Evolutionary conservation across 2,113 vertebrate species (phyloP).

Genomic region (Fulmarus glacialis): DNA sequence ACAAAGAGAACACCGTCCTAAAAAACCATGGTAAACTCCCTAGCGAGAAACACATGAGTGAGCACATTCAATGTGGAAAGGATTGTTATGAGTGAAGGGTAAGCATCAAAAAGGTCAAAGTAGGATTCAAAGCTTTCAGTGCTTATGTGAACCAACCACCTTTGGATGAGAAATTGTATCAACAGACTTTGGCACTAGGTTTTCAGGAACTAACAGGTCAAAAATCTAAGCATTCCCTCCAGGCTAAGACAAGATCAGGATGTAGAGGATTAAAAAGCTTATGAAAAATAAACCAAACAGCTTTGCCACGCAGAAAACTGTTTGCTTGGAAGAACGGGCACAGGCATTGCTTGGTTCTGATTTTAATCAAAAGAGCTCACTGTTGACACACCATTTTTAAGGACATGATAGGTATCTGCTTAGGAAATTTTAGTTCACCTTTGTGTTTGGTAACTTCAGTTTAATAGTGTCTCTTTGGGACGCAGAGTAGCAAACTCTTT

Average conservation of each 20-base stretch:
- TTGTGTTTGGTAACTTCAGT: accelerated
- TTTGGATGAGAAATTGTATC: not conserved
- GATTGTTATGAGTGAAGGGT: not conserved
- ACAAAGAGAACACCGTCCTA: not conserved
- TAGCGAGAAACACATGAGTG: accelerated
- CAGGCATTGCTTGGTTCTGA: not conserved
- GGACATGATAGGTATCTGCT: accelerated
- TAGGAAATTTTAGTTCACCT: not conserved
- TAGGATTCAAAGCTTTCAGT: not conserved
- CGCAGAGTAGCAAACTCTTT: accelerated
- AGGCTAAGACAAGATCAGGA: slow-evolving; percentile 51
- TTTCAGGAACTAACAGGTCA: slow-evolving; percentile 31
- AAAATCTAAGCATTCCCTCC: slow-evolving; percentile 1
- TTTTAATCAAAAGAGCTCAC: accelerated
- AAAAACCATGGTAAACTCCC: not conserved
- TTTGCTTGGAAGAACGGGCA: not conserved
- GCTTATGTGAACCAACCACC: not conserved
- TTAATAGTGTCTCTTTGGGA: not conserved
- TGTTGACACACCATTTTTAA: not conserved
- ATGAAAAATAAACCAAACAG: not conserved
- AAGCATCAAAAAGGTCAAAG: not conserved
- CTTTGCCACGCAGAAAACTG: not conserved
- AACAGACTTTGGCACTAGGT: not conserved
- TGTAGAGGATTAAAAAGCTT: slow-evolving; percentile 42
- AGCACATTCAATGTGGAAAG: not conserved